A percentile compares a stretch with the other conserved stretches of the same genome.
These are phyloP conservation scores for Crypturellus undulatus DNA, from an alignment of 2,113 vertebrate genomes.

Conservation along the genomic window DNA sequence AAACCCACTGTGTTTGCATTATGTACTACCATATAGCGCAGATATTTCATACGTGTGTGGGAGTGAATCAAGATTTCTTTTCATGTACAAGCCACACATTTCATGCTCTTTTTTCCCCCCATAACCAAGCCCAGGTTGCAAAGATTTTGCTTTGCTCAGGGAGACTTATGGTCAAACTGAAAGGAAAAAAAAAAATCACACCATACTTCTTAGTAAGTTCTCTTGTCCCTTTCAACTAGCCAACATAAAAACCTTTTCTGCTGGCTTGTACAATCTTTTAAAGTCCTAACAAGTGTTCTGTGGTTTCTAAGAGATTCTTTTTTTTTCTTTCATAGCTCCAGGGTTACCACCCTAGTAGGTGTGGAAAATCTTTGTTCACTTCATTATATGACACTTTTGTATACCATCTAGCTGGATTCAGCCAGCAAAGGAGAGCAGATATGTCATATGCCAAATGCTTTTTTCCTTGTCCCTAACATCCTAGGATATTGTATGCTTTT, in stretches of 20 bases:
- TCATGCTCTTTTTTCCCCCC: not conserved
- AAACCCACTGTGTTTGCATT: not conserved
- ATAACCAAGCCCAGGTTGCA: not conserved
- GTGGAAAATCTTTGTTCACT: slow-evolving; percentile 75
- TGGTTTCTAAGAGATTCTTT: slow-evolving; percentile 57
- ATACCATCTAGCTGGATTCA: slow-evolving; percentile 64
- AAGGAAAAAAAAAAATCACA: slow-evolving; percentile 9
- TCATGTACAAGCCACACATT: not conserved
- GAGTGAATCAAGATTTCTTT: not conserved
- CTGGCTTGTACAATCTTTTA: slow-evolving; percentile 55
- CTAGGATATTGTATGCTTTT: slow-evolving; percentile 51
- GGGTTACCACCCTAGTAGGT: slow-evolving; percentile 71
- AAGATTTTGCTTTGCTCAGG: slow-evolving; percentile 23
- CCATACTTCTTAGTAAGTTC: slow-evolving; percentile 56
- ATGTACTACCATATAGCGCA: not conserved
- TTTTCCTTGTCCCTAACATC: slow-evolving; percentile 48
- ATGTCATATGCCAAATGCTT: slow-evolving; percentile 48
- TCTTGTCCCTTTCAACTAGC: slow-evolving; percentile 69
- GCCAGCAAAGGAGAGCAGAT: slow-evolving; percentile 60
- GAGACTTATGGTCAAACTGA: slow-evolving; percentile 37
- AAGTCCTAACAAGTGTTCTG: slow-evolving; percentile 75
- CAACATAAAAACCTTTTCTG: slow-evolving; percentile 66
- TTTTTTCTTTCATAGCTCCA: slow-evolving; percentile 63
- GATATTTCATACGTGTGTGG: not conserved
- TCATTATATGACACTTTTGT: slow-evolving; percentile 70